Percentiles rank a stretch among this genome's conserved stretches.
These are phyloP conservation scores for Bambusicola thoracicus DNA, from an alignment of 2,113 vertebrate genomes.

Conservation along the genomic window DNA sequence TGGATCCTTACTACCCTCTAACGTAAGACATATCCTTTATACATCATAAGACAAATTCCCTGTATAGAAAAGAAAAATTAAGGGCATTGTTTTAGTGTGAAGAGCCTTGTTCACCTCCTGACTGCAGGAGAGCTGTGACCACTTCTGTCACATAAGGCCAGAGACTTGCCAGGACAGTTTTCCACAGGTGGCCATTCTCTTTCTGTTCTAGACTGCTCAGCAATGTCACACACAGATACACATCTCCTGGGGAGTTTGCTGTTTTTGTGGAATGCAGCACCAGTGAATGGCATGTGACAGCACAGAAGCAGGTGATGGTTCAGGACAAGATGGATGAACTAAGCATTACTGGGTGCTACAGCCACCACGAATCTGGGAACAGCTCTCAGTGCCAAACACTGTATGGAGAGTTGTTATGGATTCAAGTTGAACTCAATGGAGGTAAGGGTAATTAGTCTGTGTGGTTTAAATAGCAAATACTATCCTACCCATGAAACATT, in stretches of 20 bases:
- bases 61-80: neutral
- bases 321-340: constrained; percentile 79
- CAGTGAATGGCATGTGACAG: constrained; percentile 90
- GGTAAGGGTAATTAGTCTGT: constrained; percentile 73
- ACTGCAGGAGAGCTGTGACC: neutral
- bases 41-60: neutral
- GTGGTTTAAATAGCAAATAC: neutral
- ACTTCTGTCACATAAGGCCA: rapidly evolving
- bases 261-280: constrained; percentile 88
- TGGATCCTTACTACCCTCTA: constrained; percentile 88
- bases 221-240: constrained; percentile 83
- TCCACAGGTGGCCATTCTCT: neutral
- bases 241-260: constrained; percentile 80
- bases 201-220: constrained; percentile 65
- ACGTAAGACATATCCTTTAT: constrained; percentile 75
- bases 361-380: constrained; percentile 72
- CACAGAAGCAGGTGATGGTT: constrained; percentile 83
- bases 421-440: constrained; percentile 82
- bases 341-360: constrained; percentile 78
- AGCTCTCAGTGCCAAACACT: constrained; percentile 75
- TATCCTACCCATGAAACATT: neutral
- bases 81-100: neutral
- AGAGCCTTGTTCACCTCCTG: neutral
- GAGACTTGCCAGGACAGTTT: neutral
- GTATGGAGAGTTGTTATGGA: constrained; percentile 75